phyloP scores from a whole-genome alignment of 2,113 vertebrate genomes.

The Scytalopus superciliaris region DNA sequence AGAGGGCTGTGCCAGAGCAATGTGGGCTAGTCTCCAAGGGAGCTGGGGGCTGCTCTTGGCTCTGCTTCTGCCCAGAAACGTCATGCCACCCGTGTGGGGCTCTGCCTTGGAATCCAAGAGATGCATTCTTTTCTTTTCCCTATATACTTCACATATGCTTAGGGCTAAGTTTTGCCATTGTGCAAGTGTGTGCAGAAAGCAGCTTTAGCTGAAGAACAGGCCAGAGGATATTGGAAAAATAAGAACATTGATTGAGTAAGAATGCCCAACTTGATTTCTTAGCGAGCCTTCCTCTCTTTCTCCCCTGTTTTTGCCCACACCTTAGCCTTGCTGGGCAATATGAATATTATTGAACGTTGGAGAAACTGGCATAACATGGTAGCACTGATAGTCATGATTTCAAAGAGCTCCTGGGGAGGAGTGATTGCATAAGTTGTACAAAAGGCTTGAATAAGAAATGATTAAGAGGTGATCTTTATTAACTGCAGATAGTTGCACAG shows the following conservation, averaged over 20 bases:
- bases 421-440: background rate
- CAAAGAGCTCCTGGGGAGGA: background rate
- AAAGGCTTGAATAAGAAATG: background rate
- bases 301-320: background rate
- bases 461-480: background rate
- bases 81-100: background rate
- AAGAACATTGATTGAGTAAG: background rate
- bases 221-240: slow-evolving; percentile 3
- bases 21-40: background rate
- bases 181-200: slow-evolving; percentile 3
- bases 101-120: background rate
- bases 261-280: background rate
- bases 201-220: slow-evolving; percentile 17
- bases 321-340: background rate
- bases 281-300: background rate
- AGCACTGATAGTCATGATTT: background rate
- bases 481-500: background rate
- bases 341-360: background rate
- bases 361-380: background rate
- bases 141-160: background rate
- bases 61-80: background rate
- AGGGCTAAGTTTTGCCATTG: slow-evolving; percentile 47
- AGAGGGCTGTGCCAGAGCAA: rapidly evolving
- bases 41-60: background rate
- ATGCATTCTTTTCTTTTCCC: slow-evolving; percentile 32